phyloP scores from a whole-genome alignment of 2,888 invertebrate species.

The Leptura quadrifasciata region DNA sequence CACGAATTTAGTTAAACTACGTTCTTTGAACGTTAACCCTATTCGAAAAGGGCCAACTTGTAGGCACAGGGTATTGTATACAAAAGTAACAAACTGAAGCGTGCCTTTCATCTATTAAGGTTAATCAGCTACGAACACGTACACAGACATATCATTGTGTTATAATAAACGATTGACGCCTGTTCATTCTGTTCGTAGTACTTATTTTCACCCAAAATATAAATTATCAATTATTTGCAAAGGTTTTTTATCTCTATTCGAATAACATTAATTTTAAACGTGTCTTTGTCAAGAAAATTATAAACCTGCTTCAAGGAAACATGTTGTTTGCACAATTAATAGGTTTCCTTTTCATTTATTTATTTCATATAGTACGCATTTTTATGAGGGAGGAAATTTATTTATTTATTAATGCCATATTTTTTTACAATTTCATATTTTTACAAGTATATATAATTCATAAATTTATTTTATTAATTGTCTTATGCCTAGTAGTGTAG shows the following conservation, averaged over 20 bases:
- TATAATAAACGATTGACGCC: background rate
- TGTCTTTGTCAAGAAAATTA: conserved; percentile 20
- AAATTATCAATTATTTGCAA: background rate
- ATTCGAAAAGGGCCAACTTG: too few relatives aligned
- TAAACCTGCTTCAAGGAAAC: conserved; percentile 19
- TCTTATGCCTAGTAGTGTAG: too few relatives aligned
- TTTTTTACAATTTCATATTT: too few relatives aligned
- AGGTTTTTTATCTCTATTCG: background rate
- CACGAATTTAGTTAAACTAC: too few relatives aligned
- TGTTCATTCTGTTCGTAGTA: background rate
- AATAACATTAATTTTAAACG: conserved; percentile 7
- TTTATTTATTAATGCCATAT: too few relatives aligned
- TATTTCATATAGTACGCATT: background rate
- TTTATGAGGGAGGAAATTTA: background rate
- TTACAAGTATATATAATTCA: too few relatives aligned
- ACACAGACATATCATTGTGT: background rate
- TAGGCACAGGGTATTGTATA: too few relatives aligned
- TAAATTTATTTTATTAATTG: too few relatives aligned
- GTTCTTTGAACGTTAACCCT: too few relatives aligned
- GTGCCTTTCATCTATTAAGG: background rate
- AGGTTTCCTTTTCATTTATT: background rate
- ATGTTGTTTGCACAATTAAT: conserved; percentile 15
- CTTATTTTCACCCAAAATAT: background rate
- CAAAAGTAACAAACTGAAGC: too few relatives aligned
- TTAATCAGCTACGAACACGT: background rate